phyloP scores from a whole-genome alignment of 1,140 invertebrate genomes.

The Caenorhabditis inopinata region DNA sequence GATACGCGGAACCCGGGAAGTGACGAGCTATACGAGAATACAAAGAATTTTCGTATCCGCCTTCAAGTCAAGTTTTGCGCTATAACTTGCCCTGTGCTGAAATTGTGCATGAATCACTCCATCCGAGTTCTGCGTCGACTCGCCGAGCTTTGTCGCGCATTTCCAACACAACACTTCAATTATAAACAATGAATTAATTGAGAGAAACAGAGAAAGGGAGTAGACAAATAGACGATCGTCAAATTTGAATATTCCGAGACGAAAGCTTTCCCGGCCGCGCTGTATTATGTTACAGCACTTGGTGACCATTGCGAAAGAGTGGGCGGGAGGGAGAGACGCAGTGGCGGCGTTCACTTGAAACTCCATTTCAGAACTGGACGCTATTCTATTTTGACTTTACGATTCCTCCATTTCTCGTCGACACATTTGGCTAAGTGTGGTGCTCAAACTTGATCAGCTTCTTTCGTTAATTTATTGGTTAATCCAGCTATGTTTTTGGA shows the following conservation, averaged over 20 bases:
- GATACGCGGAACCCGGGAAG: too few species aligned
- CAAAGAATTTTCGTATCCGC: too few species aligned
- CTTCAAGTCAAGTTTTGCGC: too few species aligned
- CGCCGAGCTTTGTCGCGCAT: too few species aligned
- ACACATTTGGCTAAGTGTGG: too few species aligned
- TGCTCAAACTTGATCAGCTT: too few species aligned
- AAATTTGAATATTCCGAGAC: conserved; percentile 32
- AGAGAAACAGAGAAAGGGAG: background rate
- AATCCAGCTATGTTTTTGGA: too few species aligned
- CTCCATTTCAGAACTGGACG: conserved; percentile 23
- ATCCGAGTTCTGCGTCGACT: too few species aligned
- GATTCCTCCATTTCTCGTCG: background rate
- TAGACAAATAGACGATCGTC: background rate
- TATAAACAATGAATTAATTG: conserved; percentile 4
- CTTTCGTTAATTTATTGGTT: too few species aligned
- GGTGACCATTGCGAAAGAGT: background rate
- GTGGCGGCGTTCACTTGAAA: conserved; percentile 1
- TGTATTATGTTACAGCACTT: conserved; percentile 23
- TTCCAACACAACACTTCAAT: background rate
- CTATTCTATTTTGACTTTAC: conserved; percentile 30
- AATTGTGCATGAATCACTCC: too few species aligned
- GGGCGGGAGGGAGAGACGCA: background rate
- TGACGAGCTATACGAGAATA: too few species aligned
- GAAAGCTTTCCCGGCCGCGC: background rate
- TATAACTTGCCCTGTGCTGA: too few species aligned